Percentiles rank a stretch among this genome's conserved stretches.
These are phyloP conservation scores for Ophioninae sp. DNA, from an alignment of 2,888 invertebrate genomes.

Conservation along the genomic window DNA sequence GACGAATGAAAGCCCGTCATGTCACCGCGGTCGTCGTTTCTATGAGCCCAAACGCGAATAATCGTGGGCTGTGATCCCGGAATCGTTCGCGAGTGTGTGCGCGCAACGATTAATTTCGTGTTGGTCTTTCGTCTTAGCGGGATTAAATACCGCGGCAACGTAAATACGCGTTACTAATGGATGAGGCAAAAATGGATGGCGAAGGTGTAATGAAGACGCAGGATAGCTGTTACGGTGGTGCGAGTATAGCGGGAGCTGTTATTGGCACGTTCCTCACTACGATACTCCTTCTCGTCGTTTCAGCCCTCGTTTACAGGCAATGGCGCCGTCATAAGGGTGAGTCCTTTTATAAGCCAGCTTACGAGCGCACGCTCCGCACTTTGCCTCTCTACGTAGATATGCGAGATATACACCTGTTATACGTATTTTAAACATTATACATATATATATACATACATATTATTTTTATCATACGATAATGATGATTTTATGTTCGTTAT, in stretches of 20 bases:
- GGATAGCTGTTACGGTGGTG: constrained; percentile 85
- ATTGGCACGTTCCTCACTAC: constrained; percentile 87
- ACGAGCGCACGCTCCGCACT: constrained; percentile 7
- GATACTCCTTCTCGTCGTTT: constrained; percentile 83
- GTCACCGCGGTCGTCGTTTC: neutral
- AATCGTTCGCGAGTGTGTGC: constrained; percentile 27
- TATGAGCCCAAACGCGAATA: constrained; percentile 8
- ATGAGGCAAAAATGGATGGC: constrained; percentile 32
- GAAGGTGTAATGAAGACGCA: constrained; percentile 51
- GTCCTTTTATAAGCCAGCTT: constrained; percentile 42
- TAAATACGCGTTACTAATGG: neutral
- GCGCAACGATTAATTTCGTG: constrained; percentile 16
- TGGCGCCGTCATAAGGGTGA: constrained; percentile 84
- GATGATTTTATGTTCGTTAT: no score
- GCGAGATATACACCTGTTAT: no score
- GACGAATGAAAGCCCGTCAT: neutral
- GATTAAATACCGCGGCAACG: neutral
- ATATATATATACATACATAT: neutral
- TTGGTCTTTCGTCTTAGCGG: neutral
- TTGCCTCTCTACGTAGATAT: neutral
- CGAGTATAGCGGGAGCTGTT: constrained; percentile 88
- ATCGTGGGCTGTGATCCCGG: neutral
- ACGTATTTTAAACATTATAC: no score
- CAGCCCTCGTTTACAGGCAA: constrained; percentile 84
- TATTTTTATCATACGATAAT: no score